Base-by-base conservation (phyloP, 1,140 invertebrate species). In the Arion vulgaris region DNA sequence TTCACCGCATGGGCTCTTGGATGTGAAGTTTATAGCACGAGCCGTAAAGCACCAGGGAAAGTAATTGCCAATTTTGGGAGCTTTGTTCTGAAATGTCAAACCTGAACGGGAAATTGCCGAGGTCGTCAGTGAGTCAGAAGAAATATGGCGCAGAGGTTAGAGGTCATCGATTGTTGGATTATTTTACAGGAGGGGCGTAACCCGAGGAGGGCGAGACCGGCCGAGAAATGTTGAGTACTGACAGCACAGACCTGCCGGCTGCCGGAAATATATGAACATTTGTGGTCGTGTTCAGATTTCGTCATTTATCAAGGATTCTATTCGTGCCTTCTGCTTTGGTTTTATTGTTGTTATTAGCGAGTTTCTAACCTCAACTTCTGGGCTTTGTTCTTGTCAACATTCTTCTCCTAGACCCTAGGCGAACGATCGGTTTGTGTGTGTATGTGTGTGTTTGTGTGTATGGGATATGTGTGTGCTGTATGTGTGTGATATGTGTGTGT, bases 141-240 rank as follows among this genome's bases (percentile, higher is more conserved):
- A 78, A 78, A 78, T 78, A 78, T 78, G 76, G 76, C 76, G 36
- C 32, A 34, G 53, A n/a, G 76, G 76, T 68, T 39, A 45, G 32
- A 78, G 76, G 53, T 62, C 76, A 78, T 66, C 76, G 76, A 78
- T 78, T 78, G 76, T 78, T 78, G 76, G 76, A 66, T 78, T 78
- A 78, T 78, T 78, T 78, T 78, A 78, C 76, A 39, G 53, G 53
- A 41, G 76, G 57, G 76, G 76, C 32, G 51, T 39, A 62, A 78
- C 51, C 76, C 23, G 51, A 41, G 23, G 32, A 62, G 76, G 39
- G 53, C 32, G 76, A 38, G 36, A 17, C 62, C n/a, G 38, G 76
- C 19, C 19, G 57, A 62, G 76, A 53, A 26, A 49, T 51, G 32
- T 26, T 38, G 41, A 76, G 74, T 36, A 53, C 74, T 78, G 76